Evolutionary conservation across 2,113 vertebrate species (phyloP).

Genomic region (Xyrauchen texanus): DNA sequence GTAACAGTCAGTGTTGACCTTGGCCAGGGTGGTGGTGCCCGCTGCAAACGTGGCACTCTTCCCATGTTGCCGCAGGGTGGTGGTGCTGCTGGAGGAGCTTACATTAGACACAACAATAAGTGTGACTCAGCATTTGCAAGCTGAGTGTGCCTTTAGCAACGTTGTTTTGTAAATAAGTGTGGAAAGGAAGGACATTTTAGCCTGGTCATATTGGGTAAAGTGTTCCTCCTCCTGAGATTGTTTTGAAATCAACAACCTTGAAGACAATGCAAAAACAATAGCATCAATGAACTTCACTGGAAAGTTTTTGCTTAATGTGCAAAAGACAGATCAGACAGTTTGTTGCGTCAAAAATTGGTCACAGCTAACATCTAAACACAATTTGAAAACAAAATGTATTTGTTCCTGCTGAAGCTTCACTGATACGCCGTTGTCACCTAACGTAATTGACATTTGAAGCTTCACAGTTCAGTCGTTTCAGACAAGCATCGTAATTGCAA

Average conservation of each 20-base stretch:
- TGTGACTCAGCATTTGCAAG: conserved; percentile 40
- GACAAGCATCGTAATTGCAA: conserved; percentile 47
- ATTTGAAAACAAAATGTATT: conserved; percentile 21
- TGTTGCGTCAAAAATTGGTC: conserved; percentile 9
- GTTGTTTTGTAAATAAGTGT: not conserved
- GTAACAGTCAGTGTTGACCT: conserved; percentile 53
- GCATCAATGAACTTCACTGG: not conserved
- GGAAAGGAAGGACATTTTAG: conserved; percentile 15
- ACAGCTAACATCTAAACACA: conserved; percentile 14
- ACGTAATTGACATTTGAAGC: conserved; percentile 45
- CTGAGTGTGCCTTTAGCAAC: not conserved
- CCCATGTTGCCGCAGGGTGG: conserved; percentile 42
- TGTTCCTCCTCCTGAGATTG: not conserved
- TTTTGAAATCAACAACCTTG: conserved; percentile 29
- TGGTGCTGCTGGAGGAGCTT: not conserved
- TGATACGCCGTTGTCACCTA: not conserved
- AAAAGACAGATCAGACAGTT: conserved; percentile 12
- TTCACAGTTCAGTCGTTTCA: conserved; percentile 33
- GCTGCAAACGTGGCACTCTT: conserved; percentile 41
- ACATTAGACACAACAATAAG: conserved; percentile 16
- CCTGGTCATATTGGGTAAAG: not conserved
- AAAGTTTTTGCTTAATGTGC: not conserved
- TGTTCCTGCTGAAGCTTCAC: not conserved
- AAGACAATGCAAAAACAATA: not conserved
- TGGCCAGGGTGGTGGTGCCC: conserved; percentile 32